phyloP scores from a whole-genome alignment of 1,140 invertebrate genomes.

The Anoplophora glabripennis region DNA sequence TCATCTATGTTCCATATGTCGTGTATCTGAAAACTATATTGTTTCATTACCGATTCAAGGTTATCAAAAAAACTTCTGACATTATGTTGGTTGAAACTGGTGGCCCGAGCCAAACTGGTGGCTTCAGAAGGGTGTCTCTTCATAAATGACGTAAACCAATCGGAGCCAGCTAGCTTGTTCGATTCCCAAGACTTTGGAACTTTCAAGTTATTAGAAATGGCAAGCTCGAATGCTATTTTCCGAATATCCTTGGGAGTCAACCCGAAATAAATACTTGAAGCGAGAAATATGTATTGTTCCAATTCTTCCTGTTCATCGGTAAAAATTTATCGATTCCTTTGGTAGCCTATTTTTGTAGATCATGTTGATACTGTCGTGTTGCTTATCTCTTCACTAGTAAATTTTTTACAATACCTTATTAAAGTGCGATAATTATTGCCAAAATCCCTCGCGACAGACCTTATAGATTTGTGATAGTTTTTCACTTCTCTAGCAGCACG shows the following conservation, averaged over 20 bases:
- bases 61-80: conserved; percentile 12
- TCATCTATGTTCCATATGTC: conserved; percentile 19
- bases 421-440: conserved; percentile 1
- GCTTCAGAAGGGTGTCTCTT: conserved; percentile 19
- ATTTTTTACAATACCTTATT: conserved; percentile 2
- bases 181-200: conserved; percentile 8
- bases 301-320: not conserved
- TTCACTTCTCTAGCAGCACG: no score
- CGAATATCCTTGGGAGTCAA: no score
- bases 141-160: conserved; percentile 23
- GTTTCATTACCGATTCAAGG: conserved; percentile 1
- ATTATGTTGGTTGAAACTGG: conserved; percentile 13
- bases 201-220: no score
- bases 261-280: no score
- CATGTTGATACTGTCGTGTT: not conserved
- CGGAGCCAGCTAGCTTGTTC: conserved; percentile 6
- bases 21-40: conserved; percentile 1
- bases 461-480: no score
- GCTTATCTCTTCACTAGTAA: not conserved
- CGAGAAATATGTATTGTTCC: not conserved
- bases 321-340: conserved; percentile 1
- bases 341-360: conserved; percentile 4
- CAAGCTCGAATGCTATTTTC: no score
- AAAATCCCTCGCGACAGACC: not conserved
- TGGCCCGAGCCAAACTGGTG: conserved; percentile 14